Conservation (phyloP, 2,113 vertebrate species). For the Mustela lutreola region DNA sequence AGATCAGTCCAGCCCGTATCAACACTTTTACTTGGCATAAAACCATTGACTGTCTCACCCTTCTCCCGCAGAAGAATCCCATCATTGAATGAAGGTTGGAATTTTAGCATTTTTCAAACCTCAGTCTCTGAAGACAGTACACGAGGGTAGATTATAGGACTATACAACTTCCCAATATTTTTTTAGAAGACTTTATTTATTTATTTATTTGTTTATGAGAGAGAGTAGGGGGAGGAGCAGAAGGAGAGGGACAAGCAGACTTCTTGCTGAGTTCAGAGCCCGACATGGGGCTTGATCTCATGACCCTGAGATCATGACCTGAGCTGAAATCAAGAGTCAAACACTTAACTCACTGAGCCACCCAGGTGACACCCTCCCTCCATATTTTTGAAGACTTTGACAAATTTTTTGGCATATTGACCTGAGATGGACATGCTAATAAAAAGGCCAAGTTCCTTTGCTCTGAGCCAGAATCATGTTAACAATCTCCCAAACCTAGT, state of each 20-base stretch:
- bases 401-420: neutral
- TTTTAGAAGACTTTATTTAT: neutral
- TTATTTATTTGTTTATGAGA: neutral
- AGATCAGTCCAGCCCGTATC: neutral
- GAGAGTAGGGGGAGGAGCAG: neutral
- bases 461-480: neutral
- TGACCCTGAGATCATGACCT: neutral
- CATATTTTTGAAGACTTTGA: neutral
- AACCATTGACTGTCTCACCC: neutral
- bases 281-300: neutral
- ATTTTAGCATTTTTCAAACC: slow-evolving; percentile 39
- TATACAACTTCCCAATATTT: neutral
- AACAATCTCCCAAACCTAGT: neutral
- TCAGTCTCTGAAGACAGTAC: neutral
- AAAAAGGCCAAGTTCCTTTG: neutral
- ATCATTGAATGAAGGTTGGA: slow-evolving; percentile 21
- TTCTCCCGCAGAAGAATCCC: neutral
- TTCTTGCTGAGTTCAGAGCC: neutral
- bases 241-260: neutral
- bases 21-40: slow-evolving; percentile 36
- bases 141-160: neutral
- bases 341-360: neutral
- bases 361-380: neutral
- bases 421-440: neutral
- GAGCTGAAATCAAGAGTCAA: neutral